Conservation (phyloP, 2,797 vertebrate genomes). For the Ispidina lecontei region DNA sequence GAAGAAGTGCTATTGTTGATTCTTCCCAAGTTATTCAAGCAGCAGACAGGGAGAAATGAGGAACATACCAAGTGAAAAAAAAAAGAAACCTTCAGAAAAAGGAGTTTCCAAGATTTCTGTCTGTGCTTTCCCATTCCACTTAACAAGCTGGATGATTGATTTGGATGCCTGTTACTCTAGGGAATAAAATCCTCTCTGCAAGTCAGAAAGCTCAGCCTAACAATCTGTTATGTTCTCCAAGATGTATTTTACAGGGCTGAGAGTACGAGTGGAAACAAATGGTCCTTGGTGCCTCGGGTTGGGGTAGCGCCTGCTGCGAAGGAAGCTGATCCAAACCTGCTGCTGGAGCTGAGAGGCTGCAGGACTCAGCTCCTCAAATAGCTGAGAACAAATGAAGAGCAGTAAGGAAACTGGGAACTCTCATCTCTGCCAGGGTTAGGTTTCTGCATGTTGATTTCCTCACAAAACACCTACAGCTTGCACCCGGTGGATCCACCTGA, state of each 20-base stretch:
- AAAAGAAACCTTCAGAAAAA: neutral
- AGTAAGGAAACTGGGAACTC: neutral
- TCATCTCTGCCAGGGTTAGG: neutral
- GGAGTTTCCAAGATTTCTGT: neutral
- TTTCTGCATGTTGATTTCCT: neutral
- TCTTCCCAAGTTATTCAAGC: neutral
- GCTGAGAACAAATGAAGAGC: neutral
- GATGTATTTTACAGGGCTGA: neutral
- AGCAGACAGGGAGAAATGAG: neutral
- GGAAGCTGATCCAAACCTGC: neutral
- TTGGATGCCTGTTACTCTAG: neutral
- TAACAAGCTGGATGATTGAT: conserved; percentile 32
- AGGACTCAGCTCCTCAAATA: neutral
- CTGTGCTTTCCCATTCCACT: neutral
- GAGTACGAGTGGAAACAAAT: neutral
- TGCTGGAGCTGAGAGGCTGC: neutral
- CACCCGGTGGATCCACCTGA: rapidly evolving
- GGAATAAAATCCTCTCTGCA: conserved; percentile 18
- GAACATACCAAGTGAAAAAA: neutral
- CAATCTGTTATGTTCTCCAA: neutral
- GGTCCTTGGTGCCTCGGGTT: neutral
- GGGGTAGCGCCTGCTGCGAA: neutral
- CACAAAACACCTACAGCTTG: neutral
- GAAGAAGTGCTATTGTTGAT: neutral
- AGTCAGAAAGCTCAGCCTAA: conserved; percentile 5